A percentile compares a stretch with the other conserved stretches of the same genome.
Evolutionary conservation across 2,797 vertebrate genomes (phyloP).

Genomic region (Bovichtus diacanthus): DNA sequence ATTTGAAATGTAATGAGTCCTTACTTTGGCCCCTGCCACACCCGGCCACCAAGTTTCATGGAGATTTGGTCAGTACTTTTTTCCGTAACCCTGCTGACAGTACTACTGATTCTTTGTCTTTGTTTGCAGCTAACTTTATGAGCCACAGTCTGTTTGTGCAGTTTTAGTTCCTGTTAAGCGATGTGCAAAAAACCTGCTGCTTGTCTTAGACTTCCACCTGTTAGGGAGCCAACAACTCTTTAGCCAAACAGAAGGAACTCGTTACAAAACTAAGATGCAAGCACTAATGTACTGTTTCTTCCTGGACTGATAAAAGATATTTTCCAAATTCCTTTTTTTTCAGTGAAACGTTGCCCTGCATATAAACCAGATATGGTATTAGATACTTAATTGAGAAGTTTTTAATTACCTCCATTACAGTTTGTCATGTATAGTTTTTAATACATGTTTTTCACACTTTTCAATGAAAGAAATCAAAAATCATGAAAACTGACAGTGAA

Average conservation of each 20-base stretch:
- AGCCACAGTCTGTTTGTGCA: constrained; percentile 5
- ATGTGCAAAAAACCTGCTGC: constrained; percentile 22
- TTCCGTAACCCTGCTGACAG: neutral
- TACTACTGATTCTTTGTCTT: neutral
- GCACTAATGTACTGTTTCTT: neutral
- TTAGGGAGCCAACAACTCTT: neutral
- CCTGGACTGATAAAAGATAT: neutral
- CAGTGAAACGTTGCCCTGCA: neutral
- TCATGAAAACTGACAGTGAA: neutral
- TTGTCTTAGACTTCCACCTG: constrained; percentile 10
- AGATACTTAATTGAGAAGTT: neutral
- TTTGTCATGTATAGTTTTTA: neutral
- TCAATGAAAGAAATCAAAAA: neutral
- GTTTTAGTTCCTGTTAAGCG: constrained; percentile 14
- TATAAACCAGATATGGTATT: neutral
- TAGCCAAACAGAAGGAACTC: neutral
- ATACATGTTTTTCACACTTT: neutral
- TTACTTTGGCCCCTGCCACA: no score
- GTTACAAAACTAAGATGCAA: no score
- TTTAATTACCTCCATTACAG: neutral
- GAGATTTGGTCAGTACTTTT: no score
- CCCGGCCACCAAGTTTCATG: no score
- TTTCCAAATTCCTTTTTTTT: no score
- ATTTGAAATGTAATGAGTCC: no score
- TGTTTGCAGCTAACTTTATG: neutral